phyloP scores from a whole-genome alignment of 2,113 vertebrate species.

The Phalacrocorax pelagicus region DNA sequence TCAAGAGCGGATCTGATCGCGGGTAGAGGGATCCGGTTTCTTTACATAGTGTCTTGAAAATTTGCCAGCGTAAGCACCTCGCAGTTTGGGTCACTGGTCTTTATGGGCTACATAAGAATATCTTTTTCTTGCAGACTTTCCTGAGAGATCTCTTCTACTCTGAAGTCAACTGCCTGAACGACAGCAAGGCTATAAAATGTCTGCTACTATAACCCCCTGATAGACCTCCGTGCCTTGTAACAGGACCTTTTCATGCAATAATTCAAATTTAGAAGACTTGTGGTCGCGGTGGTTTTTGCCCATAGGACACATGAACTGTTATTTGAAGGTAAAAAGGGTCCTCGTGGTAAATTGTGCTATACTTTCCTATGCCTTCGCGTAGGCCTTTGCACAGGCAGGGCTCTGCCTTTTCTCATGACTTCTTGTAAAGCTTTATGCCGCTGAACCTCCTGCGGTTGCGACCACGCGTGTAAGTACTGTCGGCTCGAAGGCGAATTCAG shows the following conservation, averaged over 20 bases:
- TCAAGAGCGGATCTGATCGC: background rate
- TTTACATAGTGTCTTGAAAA: background rate
- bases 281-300: background rate
- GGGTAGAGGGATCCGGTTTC: background rate
- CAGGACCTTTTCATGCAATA: background rate
- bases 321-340: background rate
- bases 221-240: background rate
- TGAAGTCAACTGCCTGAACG: background rate
- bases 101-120: background rate
- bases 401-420: background rate
- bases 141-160: background rate
- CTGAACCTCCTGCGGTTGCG: background rate
- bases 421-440: background rate
- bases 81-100: background rate
- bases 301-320: background rate
- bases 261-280: background rate
- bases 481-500: background rate
- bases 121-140: background rate
- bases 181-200: background rate
- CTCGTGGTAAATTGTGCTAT: background rate
- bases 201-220: background rate
- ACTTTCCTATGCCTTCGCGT: background rate
- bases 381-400: background rate
- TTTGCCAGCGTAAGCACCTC: background rate
- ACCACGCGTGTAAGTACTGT: background rate